Evolutionary conservation across 1,140 invertebrate genomes (phyloP), one percentile per base, ranked within the genome.

Genomic region (Drosophila dunni): DNA sequence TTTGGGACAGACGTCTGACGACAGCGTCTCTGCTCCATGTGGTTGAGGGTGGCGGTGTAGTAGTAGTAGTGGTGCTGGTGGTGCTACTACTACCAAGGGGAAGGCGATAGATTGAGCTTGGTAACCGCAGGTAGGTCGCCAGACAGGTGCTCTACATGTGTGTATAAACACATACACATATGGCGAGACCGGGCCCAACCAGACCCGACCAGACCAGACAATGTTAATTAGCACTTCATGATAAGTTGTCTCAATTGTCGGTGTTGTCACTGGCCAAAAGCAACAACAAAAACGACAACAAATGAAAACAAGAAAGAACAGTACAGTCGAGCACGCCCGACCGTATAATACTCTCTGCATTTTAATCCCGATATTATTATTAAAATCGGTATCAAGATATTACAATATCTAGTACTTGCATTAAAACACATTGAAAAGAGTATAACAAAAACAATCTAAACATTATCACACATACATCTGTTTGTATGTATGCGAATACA

Each of bases 141-240:
- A 84, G 81, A 81, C 81, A 84, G 73, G 40, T 42, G n/a, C 11
- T 42, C 24, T 29, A 29, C 6, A 29, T 29, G 24, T 29, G 24
- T 29, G 24, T 29, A 29, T 29, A 29, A 5, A 29, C 24, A 29
- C 40, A 51, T 36, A 56, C 17, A 45, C 29, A 56, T 50, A 61
- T 53, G 54, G 44, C 76, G 65, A 77, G 65, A 70, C 69, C 78
- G 57, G 69, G 38, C 79, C 17, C 17, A 20, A 20, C 17, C 24
- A 29, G 54, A 38, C 76, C 61, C 74, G 65, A 70, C 74, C 77
- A 61, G 69, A 33, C 79, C 83, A 88, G 83, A 86, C 83, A 86
- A 86, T 86, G 83, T 86, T 86, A 86, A 86, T 86, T 86, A 86
- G 83, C 83, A 86, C 83, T 83, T 82, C 69, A 79, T 88, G 83